Conservation (phyloP, 2,797 vertebrate genomes). For the Lutjanus campechanus region DNA sequence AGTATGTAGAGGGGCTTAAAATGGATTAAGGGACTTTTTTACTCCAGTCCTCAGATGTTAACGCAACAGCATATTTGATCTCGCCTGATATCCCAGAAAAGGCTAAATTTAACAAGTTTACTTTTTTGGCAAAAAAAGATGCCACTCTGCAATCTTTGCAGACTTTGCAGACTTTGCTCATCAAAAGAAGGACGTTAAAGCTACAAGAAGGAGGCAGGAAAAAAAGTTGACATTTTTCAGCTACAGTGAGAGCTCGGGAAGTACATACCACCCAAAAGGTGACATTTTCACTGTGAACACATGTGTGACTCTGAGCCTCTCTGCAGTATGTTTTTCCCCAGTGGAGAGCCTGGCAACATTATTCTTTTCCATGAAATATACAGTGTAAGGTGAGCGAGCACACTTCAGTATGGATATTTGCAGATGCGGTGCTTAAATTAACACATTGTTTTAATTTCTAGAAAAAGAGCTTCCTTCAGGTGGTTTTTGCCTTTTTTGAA, state of each 20-base stretch:
- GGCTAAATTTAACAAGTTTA: constrained; percentile 31
- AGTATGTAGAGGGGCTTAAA: constrained; percentile 13
- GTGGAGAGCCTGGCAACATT: neutral
- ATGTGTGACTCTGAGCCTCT: neutral
- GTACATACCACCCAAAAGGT: constrained; percentile 19
- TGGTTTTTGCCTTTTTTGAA: too few species aligned
- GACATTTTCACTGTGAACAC: constrained; percentile 33
- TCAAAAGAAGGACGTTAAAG: constrained; percentile 42
- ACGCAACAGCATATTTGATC: constrained; percentile 32
- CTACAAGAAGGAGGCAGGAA: neutral
- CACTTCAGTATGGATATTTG: neutral
- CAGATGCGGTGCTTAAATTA: neutral
- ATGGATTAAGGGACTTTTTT: neutral
- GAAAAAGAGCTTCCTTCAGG: neutral
- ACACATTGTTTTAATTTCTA: neutral
- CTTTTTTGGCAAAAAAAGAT: constrained; percentile 22
- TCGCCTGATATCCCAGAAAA: constrained; percentile 19
- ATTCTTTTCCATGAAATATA: constrained; percentile 21
- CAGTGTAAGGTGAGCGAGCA: neutral
- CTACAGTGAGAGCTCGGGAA: constrained; percentile 13
- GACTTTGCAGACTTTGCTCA: constrained; percentile 26
- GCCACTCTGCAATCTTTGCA: constrained; percentile 14
- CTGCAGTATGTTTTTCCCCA: neutral
- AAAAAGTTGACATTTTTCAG: constrained; percentile 45
- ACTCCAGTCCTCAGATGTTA: constrained; percentile 27